A percentile compares a stretch with the other conserved stretches of the same genome.
Evolutionary conservation across 2,888 invertebrate genomes (phyloP).

Genomic region (Drosophila austrosaltans): DNA sequence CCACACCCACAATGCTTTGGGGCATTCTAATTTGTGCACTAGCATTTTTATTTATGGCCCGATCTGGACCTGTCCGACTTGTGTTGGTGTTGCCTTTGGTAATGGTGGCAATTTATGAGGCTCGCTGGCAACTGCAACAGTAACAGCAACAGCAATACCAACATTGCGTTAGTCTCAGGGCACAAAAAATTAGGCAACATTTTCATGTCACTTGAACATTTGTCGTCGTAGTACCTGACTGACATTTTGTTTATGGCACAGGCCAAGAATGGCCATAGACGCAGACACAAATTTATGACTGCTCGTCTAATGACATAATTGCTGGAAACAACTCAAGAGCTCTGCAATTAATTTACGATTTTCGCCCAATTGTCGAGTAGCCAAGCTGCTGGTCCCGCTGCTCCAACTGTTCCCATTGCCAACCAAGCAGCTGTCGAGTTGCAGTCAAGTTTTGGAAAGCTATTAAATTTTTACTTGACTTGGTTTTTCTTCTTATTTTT

Average conservation of each 20-base stretch:
- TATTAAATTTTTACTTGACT: slow-evolving; percentile 66
- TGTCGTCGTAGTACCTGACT: slow-evolving; percentile 58
- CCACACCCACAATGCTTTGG: neutral
- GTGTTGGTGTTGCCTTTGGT: slow-evolving; percentile 8
- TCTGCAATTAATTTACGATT: slow-evolving; percentile 61
- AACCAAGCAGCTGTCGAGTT: slow-evolving; percentile 29
- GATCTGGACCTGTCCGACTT: slow-evolving; percentile 24
- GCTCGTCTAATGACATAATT: slow-evolving; percentile 57
- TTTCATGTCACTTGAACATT: slow-evolving; percentile 57
- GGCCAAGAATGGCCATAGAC: slow-evolving; percentile 14
- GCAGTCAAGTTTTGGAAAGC: slow-evolving; percentile 61
- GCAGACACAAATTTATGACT: slow-evolving; percentile 54
- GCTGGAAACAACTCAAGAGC: slow-evolving; percentile 38
- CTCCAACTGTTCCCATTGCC: slow-evolving; percentile 11
- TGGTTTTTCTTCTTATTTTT: slow-evolving; percentile 30
- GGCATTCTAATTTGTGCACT: slow-evolving; percentile 48
- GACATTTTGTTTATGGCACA: slow-evolving; percentile 48
- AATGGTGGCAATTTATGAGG: slow-evolving; percentile 12
- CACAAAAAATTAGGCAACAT: slow-evolving; percentile 69
- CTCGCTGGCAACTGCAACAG: slow-evolving; percentile 2
- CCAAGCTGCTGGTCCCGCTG: slow-evolving; percentile 37
- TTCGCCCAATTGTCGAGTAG: slow-evolving; percentile 37
- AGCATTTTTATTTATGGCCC: slow-evolving; percentile 56
- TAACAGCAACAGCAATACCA: slow-evolving; percentile 1
- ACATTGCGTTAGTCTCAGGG: slow-evolving; percentile 30